A percentile compares a stretch with the other conserved stretches of the same genome.
These are phyloP conservation scores for Patiria miniata DNA, from an alignment of 35 echinoderm and acorn worm species.

Conservation along the genomic window DNA sequence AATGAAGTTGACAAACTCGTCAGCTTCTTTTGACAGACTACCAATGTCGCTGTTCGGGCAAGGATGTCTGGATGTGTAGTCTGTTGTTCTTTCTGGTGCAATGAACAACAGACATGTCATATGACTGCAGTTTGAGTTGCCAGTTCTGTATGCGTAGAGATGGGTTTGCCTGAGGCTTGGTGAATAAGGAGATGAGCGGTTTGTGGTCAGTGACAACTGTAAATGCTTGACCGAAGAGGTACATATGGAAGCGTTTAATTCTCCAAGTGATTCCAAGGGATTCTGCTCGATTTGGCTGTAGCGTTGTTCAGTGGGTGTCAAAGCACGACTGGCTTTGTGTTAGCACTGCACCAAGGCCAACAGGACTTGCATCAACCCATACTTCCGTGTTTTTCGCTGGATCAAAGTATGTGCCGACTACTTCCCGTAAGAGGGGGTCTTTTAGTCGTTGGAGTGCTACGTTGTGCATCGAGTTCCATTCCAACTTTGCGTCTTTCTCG, in stretches of 20 bases:
- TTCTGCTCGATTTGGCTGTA: conserved; percentile 58
- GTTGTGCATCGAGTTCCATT: conserved; percentile 41
- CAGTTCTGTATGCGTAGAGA: conserved; percentile 43
- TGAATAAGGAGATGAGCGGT: conserved; percentile 36
- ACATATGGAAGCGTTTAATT: conserved; percentile 46
- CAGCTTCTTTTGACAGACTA: not conserved
- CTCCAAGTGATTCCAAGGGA: conserved; percentile 45
- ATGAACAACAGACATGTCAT: conserved; percentile 3
- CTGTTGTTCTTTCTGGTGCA: conserved; percentile 28
- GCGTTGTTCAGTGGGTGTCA: conserved; percentile 22
- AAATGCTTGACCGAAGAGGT: conserved; percentile 49
- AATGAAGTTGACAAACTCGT: conserved; percentile 54
- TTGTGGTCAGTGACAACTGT: conserved; percentile 47
- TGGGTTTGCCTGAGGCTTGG: conserved; percentile 21
- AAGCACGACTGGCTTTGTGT: conserved; percentile 43
- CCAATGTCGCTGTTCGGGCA: not conserved
- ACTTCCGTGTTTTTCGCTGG: conserved; percentile 23
- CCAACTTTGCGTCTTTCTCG: conserved; percentile 29
- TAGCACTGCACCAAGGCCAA: conserved; percentile 50
- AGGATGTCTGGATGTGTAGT: conserved; percentile 62
- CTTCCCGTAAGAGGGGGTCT: conserved; percentile 22
- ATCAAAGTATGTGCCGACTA: conserved; percentile 59
- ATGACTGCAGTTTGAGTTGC: conserved; percentile 26
- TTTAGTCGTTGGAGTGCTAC: conserved; percentile 35
- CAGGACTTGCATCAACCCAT: conserved; percentile 61